These are phyloP conservation scores for Bombus vancouverensis DNA, from an alignment of 1,140 invertebrate genomes.

Conservation along the genomic window DNA sequence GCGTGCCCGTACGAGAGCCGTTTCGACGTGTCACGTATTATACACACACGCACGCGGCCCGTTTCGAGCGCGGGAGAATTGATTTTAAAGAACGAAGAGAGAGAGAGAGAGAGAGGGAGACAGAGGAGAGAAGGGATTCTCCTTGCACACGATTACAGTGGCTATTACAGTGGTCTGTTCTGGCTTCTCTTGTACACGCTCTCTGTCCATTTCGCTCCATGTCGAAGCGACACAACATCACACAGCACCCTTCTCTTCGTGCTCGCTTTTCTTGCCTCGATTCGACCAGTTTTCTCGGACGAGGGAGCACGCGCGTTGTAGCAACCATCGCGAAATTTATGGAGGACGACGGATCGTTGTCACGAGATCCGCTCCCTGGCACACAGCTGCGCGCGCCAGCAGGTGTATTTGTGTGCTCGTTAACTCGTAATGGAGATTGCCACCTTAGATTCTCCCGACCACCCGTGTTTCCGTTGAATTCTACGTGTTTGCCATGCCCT, in stretches of 20 bases:
- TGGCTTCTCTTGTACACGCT: neutral
- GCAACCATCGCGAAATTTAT: conserved; percentile 57
- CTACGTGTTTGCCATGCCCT: neutral
- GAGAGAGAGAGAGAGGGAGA: neutral
- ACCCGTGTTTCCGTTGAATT: conserved; percentile 54
- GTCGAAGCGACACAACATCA: too few relatives aligned
- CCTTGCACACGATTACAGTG: neutral
- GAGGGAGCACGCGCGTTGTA: neutral
- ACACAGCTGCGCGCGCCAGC: conserved; percentile 44
- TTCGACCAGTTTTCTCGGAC: conserved; percentile 27
- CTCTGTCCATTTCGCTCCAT: neutral
- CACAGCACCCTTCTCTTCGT: neutral
- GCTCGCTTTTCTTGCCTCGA: conserved; percentile 6
- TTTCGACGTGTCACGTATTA: conserved; percentile 24
- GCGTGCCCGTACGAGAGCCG: neutral
- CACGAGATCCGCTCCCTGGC: conserved; percentile 38
- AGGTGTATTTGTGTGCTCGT: conserved; percentile 58
- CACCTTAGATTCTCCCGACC: conserved; percentile 54
- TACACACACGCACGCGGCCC: neutral
- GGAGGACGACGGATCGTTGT: conserved; percentile 54
- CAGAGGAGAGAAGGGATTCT: neutral
- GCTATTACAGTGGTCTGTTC: neutral
- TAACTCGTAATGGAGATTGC: conserved; percentile 59
- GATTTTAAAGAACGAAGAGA: neutral
- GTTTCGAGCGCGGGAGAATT: conserved; percentile 24